phyloP scores from a whole-genome alignment of 2,888 invertebrate genomes.

The Boloria selene region DNA sequence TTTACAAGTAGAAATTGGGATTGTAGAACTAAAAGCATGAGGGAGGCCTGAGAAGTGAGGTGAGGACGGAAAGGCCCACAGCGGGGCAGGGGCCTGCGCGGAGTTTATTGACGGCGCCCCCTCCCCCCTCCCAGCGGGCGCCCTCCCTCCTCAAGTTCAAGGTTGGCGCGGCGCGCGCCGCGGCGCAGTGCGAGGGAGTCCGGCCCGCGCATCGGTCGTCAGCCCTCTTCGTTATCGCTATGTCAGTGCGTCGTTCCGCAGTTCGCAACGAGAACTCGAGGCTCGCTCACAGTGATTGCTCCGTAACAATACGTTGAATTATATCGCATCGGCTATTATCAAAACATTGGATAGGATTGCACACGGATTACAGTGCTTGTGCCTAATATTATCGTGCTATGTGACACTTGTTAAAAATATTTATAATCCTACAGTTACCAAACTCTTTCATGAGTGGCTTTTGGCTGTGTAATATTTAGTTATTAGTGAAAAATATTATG shows the following conservation, averaged over 20 bases:
- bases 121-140: constrained; percentile 67
- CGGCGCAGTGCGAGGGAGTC: constrained; percentile 82
- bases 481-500: constrained; percentile 68
- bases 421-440: constrained; percentile 70
- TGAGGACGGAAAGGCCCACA: constrained; percentile 40
- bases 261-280: constrained; percentile 68
- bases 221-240: constrained; percentile 75
- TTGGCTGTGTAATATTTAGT: constrained; percentile 76
- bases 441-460: constrained; percentile 71
- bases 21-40: constrained; percentile 43
- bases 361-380: constrained; percentile 77
- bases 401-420: constrained; percentile 53
- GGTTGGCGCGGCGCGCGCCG: constrained; percentile 83
- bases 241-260: constrained; percentile 66
- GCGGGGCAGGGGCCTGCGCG: constrained; percentile 75
- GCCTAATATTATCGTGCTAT: constrained; percentile 48
- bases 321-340: constrained; percentile 52
- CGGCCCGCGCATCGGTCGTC: constrained; percentile 82
- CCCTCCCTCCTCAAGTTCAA: constrained; percentile 82
- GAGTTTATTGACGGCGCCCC: constrained; percentile 79
- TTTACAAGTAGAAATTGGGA: constrained; percentile 48
- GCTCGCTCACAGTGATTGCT: constrained; percentile 59
- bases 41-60: constrained; percentile 45
- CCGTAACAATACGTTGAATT: constrained; percentile 56
- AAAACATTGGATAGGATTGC: constrained; percentile 61